Conservation (phyloP, 2,113 vertebrate species). For the Oxyruncus cristatus region DNA sequence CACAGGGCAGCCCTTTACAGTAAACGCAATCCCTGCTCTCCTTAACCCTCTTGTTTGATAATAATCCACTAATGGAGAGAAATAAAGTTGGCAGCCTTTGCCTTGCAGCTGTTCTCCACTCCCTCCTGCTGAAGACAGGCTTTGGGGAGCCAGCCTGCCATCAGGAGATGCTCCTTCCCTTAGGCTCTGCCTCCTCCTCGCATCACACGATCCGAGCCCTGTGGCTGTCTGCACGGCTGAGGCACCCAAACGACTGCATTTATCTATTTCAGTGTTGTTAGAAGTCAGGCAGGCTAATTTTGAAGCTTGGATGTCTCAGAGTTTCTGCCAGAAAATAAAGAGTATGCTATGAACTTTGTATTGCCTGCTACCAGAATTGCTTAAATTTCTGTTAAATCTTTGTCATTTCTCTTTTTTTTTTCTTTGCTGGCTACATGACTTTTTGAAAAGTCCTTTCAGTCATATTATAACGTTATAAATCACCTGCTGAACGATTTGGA, state of each 20-base stretch:
- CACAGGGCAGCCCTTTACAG: neutral
- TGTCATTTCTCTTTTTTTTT: neutral
- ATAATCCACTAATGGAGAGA: conserved; percentile 37
- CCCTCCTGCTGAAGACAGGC: neutral
- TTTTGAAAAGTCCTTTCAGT: conserved; percentile 34
- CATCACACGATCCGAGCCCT: neutral
- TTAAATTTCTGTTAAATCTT: conserved; percentile 58
- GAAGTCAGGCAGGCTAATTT: neutral
- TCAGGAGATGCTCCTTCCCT: neutral
- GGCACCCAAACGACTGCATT: neutral
- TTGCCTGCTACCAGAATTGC: conserved; percentile 34
- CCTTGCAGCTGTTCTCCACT: conserved; percentile 30
- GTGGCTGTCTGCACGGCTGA: neutral
- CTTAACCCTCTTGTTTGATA: conserved; percentile 1
- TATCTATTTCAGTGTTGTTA: neutral
- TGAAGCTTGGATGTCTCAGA: neutral
- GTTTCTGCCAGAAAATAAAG: conserved; percentile 50
- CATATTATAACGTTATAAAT: conserved; percentile 50
- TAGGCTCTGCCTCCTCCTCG: neutral
- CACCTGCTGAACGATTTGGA: conserved; percentile 64
- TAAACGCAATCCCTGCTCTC: neutral
- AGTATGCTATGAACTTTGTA: conserved; percentile 39
- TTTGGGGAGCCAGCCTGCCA: neutral
- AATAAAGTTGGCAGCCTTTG: conserved; percentile 32
- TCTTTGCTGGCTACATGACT: conserved; percentile 29